Percentiles rank a stretch among this genome's conserved stretches.
phyloP scores from a whole-genome alignment of 2,113 vertebrate genomes.

The Artemisiospiza belli region DNA sequence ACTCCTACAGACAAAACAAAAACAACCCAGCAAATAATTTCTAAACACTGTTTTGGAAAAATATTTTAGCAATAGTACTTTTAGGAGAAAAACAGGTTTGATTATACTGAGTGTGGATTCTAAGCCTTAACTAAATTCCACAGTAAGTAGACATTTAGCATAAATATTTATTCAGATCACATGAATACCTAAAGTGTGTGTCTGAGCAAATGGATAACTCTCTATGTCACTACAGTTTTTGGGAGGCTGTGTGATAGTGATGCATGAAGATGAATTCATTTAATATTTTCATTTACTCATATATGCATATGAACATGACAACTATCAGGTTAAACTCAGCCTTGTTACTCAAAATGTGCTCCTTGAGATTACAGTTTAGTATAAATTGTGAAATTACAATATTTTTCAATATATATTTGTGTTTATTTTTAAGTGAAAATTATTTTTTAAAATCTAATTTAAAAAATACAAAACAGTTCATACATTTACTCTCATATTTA shows the following conservation, averaged over 20 bases:
- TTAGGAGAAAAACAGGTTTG: neutral
- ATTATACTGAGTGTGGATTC: neutral
- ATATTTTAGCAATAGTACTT: neutral
- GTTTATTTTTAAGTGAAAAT: neutral
- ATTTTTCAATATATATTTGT: neutral
- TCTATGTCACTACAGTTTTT: neutral
- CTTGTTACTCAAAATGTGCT: neutral
- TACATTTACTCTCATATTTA: neutral
- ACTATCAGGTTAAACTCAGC: neutral
- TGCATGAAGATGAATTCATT: neutral
- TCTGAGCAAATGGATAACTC: neutral
- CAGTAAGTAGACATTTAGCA: neutral
- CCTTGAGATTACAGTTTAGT: neutral
- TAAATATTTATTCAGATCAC: neutral
- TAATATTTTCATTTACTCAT: neutral
- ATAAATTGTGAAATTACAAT: neutral
- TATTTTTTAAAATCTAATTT: neutral
- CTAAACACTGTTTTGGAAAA: neutral
- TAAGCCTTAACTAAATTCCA: neutral
- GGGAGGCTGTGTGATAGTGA: neutral
- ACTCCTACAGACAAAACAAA: neutral
- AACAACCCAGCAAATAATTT: conserved; percentile 11
- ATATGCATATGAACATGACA: neutral
- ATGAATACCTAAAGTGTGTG: neutral
- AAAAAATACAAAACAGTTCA: neutral